A percentile compares a stretch with the other conserved stretches of the same genome.
Conservation (phyloP, 2,888 invertebrate species). For the Eurytoma adleriae region DNA sequence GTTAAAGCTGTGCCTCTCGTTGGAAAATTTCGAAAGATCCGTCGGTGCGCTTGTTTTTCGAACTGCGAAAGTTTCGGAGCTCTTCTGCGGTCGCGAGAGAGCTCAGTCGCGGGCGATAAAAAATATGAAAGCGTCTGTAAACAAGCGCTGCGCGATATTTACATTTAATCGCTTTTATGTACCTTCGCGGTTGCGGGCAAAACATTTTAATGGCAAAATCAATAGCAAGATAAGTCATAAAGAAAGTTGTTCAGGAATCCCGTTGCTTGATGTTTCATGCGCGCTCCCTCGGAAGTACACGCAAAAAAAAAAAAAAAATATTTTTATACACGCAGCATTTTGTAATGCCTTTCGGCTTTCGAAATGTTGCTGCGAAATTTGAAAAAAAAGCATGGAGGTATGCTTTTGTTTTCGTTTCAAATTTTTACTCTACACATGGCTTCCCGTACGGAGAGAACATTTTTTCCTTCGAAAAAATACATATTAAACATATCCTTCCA, state of each 20-base stretch:
- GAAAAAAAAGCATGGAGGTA: too few species aligned
- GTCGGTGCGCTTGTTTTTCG: neutral
- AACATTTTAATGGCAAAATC: neutral
- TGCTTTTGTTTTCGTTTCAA: too few species aligned
- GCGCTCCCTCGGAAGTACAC: too few species aligned
- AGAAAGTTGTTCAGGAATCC: neutral
- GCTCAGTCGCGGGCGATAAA: neutral
- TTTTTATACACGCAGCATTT: too few species aligned
- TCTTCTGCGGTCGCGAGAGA: neutral
- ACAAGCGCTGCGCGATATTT: constrained; percentile 11
- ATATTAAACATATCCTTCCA: too few species aligned
- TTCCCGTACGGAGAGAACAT: too few species aligned
- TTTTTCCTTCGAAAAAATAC: too few species aligned
- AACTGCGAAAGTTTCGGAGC: neutral
- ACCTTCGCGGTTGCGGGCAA: neutral
- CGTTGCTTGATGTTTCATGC: too few species aligned
- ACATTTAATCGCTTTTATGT: constrained; percentile 22
- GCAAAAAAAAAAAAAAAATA: too few species aligned
- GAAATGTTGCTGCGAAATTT: too few species aligned
- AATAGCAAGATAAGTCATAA: neutral
- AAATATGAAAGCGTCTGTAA: constrained; percentile 19
- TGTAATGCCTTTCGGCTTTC: too few species aligned
- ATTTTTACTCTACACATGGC: too few species aligned
- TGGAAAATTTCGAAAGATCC: constrained; percentile 1
- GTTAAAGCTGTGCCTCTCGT: neutral